phyloP scores from a whole-genome alignment of 2,113 vertebrate species.

The Tylochromis polylepis region DNA sequence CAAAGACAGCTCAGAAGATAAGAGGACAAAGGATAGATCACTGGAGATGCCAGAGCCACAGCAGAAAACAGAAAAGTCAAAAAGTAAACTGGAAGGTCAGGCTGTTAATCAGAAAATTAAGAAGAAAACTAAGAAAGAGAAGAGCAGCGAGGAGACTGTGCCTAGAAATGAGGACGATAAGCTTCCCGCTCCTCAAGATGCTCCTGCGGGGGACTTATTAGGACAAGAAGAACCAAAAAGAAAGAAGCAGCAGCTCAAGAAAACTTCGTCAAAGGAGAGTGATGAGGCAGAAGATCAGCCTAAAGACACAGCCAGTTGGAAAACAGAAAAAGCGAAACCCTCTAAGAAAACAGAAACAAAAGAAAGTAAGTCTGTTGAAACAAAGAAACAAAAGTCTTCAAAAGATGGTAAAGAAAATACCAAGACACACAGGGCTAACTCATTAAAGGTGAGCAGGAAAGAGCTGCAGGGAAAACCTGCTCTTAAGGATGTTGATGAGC shows the following conservation, averaged over 20 bases:
- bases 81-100: not conserved
- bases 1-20: slow-evolving; percentile 15
- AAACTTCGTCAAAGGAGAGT: not conserved
- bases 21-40: not conserved
- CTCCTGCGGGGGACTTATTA: not conserved
- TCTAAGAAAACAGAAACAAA: not conserved
- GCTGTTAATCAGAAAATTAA: not conserved
- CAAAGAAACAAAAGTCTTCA: not conserved
- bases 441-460: not conserved
- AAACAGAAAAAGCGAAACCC: not conserved
- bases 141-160: not conserved
- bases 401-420: not conserved
- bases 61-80: not conserved
- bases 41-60: not conserved
- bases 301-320: not conserved
- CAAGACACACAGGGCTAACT: not conserved
- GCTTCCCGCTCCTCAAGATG: not conserved
- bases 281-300: not conserved
- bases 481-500: not conserved
- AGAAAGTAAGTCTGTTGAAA: not conserved
- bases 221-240: slow-evolving; percentile 6
- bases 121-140: not conserved
- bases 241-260: slow-evolving; percentile 4
- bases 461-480: not conserved
- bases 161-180: not conserved